These are phyloP conservation scores for Platycheirus albimanus DNA, from an alignment of 2,888 invertebrate species.

Conservation along the genomic window DNA sequence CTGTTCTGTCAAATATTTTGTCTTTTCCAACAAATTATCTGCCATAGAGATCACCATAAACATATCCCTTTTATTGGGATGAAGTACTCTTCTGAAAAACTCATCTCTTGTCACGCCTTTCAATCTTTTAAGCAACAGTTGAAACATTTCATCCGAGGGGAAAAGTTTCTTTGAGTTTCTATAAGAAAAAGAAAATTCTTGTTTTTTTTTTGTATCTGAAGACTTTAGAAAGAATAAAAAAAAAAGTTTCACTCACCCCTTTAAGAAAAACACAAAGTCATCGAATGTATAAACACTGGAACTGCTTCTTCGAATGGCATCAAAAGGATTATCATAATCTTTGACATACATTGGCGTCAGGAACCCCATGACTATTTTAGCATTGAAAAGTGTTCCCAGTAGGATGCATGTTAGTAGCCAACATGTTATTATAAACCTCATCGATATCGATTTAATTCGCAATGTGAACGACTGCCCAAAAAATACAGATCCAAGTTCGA, in stretches of 20 bases:
- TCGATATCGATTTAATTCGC: constrained; percentile 21
- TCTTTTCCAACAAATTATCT: constrained; percentile 50
- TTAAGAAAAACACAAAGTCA: constrained; percentile 49
- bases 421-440: constrained; percentile 32
- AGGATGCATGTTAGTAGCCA: constrained; percentile 57
- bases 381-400: constrained; percentile 53
- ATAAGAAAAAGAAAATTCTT: neutral
- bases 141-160: constrained; percentile 50
- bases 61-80: constrained; percentile 62
- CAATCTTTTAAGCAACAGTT: constrained; percentile 32
- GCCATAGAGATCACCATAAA: constrained; percentile 55
- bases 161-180: constrained; percentile 59
- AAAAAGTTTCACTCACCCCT: constrained; percentile 36
- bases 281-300: constrained; percentile 47
- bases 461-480: constrained; percentile 50
- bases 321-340: constrained; percentile 51
- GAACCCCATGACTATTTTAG: constrained; percentile 57
- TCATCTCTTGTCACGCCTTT: constrained; percentile 45
- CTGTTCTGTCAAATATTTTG: constrained; percentile 59
- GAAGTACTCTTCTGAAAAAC: constrained; percentile 44
- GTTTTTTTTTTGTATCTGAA: neutral
- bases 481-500: constrained; percentile 45
- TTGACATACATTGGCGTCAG: constrained; percentile 22
- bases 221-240: neutral
- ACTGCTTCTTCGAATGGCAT: constrained; percentile 39